Evolutionary conservation across 2,113 vertebrate species (phyloP).

Genomic region (Eulemur rufifrons): DNA sequence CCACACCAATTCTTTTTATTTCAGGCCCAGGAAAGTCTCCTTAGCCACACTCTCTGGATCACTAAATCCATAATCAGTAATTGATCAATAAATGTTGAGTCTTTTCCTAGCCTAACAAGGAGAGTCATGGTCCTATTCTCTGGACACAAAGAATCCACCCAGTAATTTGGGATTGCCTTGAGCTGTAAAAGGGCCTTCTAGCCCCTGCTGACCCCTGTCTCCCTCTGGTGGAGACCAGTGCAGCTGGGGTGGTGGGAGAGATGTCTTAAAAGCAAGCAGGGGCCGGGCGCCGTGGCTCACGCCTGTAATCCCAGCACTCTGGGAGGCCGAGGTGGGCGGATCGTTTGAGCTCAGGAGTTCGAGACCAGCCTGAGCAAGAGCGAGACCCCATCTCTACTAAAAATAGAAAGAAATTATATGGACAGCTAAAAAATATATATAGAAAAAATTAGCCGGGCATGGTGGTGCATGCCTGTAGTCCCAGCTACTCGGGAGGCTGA

Average conservation of each 20-base stretch:
- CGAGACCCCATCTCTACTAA: too few species aligned
- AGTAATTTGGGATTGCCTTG: background rate
- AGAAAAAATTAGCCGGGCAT: too few species aligned
- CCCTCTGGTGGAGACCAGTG: constrained; percentile 1
- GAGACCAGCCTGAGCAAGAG: too few species aligned
- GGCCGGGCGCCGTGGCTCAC: too few species aligned
- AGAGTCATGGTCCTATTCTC: background rate
- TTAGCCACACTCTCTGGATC: background rate
- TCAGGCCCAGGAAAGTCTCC: background rate
- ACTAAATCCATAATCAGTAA: background rate
- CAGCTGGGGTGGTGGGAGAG: background rate
- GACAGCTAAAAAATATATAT: too few species aligned
- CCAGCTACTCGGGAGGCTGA: too few species aligned
- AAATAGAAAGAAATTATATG: too few species aligned
- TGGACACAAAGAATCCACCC: background rate
- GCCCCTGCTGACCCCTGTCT: background rate
- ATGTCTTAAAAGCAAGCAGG: background rate
- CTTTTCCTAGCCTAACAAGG: background rate
- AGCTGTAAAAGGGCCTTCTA: background rate
- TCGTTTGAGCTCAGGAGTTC: too few species aligned
- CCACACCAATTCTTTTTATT: background rate
- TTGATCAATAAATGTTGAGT: background rate
- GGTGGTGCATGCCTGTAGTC: too few species aligned
- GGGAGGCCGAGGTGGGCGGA: too few species aligned
- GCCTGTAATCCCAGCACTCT: too few species aligned